phyloP scores from a whole-genome alignment of 23 tunicate species.

The Phallusia fumigata region DNA sequence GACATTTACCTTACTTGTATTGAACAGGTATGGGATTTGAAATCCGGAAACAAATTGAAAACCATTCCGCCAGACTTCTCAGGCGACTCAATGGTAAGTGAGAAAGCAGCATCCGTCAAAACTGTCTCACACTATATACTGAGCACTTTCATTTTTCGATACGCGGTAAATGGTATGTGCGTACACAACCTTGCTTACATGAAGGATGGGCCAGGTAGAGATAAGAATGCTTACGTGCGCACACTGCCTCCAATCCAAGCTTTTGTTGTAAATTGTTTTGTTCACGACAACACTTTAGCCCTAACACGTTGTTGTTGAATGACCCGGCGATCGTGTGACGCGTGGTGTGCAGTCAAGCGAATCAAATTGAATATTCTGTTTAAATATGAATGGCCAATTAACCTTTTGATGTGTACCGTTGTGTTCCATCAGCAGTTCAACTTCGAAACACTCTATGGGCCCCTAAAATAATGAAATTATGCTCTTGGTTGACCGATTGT shows the following conservation, averaged over 20 bases:
- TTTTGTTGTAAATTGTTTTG: not conserved
- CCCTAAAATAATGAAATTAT: no score
- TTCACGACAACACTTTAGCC: not conserved
- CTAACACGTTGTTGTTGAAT: conserved; percentile 10
- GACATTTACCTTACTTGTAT: not conserved
- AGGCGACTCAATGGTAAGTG: conserved; percentile 50
- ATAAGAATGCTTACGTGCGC: not conserved
- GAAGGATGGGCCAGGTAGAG: not conserved
- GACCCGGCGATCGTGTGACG: conserved; percentile 4
- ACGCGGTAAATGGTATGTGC: no score
- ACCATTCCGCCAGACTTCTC: conserved; percentile 73
- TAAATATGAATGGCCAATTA: no score
- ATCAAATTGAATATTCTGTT: no score
- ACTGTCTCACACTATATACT: no score
- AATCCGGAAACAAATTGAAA: conserved; percentile 48
- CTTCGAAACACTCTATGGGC: no score
- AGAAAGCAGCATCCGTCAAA: no score
- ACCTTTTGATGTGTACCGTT: no score
- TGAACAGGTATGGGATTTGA: conserved; percentile 78
- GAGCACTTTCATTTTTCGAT: no score
- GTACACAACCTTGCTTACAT: not conserved
- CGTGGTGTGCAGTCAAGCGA: no score
- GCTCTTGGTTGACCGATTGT: no score
- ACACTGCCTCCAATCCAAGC: not conserved
- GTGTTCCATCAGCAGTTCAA: no score